A percentile compares a stretch with the other conserved stretches of the same genome.
Evolutionary conservation across 2,888 invertebrate genomes (phyloP).

Genomic region (Sesamia inferens): DNA sequence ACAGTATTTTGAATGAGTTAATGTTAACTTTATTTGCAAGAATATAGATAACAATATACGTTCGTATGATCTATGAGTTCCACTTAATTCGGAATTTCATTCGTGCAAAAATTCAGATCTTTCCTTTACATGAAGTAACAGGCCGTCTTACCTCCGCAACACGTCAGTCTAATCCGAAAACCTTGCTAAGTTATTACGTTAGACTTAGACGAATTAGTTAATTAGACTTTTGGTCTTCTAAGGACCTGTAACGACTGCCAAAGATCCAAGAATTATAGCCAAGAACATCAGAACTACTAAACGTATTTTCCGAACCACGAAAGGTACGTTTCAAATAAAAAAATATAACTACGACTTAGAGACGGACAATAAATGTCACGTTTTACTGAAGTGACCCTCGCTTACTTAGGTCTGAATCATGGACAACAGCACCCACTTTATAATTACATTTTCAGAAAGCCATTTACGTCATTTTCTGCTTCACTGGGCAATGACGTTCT

Average conservation of each 20-base stretch:
- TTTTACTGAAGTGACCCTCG: not conserved
- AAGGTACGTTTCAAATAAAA: not conserved
- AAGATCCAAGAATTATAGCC: not conserved
- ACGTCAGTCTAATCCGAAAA: too few relatives aligned
- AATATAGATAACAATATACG: too few relatives aligned
- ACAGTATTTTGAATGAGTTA: not conserved
- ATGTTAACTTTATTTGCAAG: too few relatives aligned
- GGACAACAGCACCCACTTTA: not conserved
- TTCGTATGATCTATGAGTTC: too few relatives aligned
- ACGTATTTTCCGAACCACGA: not conserved
- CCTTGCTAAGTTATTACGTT: too few relatives aligned
- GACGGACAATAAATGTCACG: not conserved
- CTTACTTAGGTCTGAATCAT: not conserved
- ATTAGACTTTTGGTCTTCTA: not conserved
- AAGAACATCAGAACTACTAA: not conserved
- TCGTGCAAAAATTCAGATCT: too few relatives aligned
- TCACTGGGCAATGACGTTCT: slow-evolving; percentile 24
- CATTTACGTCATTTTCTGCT: slow-evolving; percentile 41
- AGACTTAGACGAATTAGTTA: too few relatives aligned
- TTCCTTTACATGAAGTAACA: not conserved
- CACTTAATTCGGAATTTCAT: too few relatives aligned
- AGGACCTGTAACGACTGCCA: not conserved
- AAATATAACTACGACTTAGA: not conserved
- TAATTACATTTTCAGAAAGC: slow-evolving; percentile 23
- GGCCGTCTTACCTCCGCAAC: not conserved